A percentile compares a stretch with the other conserved stretches of the same genome.
These are phyloP conservation scores for Nomada flava DNA, from an alignment of 2,888 invertebrate genomes.

Conservation along the genomic window DNA sequence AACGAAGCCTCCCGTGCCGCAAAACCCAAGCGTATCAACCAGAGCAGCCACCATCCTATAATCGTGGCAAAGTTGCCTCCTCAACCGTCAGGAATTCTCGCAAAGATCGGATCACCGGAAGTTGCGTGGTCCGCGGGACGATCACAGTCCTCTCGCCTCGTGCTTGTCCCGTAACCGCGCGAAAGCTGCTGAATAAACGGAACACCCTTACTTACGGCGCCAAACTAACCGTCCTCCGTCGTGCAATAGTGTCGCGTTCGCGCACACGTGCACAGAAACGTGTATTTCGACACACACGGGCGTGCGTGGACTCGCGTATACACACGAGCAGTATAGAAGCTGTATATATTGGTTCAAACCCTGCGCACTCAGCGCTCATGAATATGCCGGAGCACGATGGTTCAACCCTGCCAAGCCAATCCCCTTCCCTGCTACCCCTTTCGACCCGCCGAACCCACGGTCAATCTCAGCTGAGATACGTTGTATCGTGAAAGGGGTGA, in stretches of 20 bases:
- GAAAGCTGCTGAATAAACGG: slow-evolving; percentile 76
- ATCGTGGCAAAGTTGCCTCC: slow-evolving; percentile 8
- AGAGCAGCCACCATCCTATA: neutral
- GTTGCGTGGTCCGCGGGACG: slow-evolving; percentile 33
- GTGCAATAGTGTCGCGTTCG: slow-evolving; percentile 26
- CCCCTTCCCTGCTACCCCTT: slow-evolving; percentile 66
- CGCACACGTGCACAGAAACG: neutral
- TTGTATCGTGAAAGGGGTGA: slow-evolving; percentile 75
- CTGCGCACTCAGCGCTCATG: slow-evolving; percentile 82
- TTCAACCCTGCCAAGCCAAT: slow-evolving; percentile 73
- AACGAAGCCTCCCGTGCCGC: too few species aligned
- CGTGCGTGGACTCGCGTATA: slow-evolving; percentile 55
- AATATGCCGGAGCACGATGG: slow-evolving; percentile 80
- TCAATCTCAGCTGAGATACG: slow-evolving; percentile 74
- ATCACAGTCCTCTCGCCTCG: slow-evolving; percentile 50
- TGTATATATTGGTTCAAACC: slow-evolving; percentile 79
- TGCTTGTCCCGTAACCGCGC: slow-evolving; percentile 70
- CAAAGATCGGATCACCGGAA: slow-evolving; percentile 60
- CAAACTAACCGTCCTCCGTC: slow-evolving; percentile 62
- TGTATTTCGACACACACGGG: slow-evolving; percentile 46
- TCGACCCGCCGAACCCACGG: slow-evolving; percentile 61
- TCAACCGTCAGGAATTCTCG: slow-evolving; percentile 25
- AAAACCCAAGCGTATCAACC: neutral
- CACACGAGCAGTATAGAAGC: slow-evolving; percentile 61
- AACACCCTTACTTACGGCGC: slow-evolving; percentile 69